Evolutionary conservation across 2,888 invertebrate species (phyloP).

Genomic region (Erynnis tages): DNA sequence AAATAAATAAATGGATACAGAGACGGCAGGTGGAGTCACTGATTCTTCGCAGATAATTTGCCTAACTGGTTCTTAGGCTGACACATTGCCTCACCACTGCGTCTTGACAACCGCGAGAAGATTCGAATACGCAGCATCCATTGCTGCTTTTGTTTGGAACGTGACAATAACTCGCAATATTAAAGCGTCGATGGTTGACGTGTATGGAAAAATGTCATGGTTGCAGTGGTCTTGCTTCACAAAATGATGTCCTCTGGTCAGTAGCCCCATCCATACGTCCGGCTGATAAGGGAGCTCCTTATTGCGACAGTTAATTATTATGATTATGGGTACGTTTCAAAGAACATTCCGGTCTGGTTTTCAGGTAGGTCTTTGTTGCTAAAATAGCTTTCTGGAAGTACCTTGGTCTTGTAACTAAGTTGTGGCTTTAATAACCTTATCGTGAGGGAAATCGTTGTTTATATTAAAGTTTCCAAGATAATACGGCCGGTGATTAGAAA

Average conservation of each 20-base stretch:
- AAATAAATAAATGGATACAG: slow-evolving; percentile 51
- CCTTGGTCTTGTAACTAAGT: slow-evolving; percentile 1
- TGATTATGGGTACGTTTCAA: slow-evolving; percentile 64
- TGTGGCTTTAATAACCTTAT: slow-evolving; percentile 15
- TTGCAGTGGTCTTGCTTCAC: slow-evolving; percentile 28
- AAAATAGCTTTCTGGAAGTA: slow-evolving; percentile 27
- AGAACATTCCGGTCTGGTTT: slow-evolving; percentile 47
- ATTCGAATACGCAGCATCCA: slow-evolving; percentile 32
- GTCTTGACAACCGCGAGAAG: slow-evolving; percentile 28
- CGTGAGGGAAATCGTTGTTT: slow-evolving; percentile 18
- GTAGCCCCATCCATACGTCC: slow-evolving; percentile 55
- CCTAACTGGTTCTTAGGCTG: slow-evolving; percentile 71
- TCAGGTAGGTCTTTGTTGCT: slow-evolving; percentile 40
- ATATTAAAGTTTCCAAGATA: slow-evolving; percentile 12
- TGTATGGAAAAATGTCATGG: neutral
- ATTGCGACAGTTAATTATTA: slow-evolving; percentile 72
- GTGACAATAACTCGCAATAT: neutral
- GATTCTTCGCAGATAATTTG: slow-evolving; percentile 74
- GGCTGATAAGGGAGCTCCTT: slow-evolving; percentile 56
- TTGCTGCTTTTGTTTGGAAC: slow-evolving; percentile 27
- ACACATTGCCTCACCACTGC: slow-evolving; percentile 49
- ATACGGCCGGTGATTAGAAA: slow-evolving; percentile 10
- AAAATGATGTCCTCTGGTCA: slow-evolving; percentile 49
- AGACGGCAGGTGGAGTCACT: slow-evolving; percentile 69
- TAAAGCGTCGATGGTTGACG: neutral